Evolutionary conservation across 2,113 vertebrate genomes (phyloP).

Genomic region (Pongo abelii): DNA sequence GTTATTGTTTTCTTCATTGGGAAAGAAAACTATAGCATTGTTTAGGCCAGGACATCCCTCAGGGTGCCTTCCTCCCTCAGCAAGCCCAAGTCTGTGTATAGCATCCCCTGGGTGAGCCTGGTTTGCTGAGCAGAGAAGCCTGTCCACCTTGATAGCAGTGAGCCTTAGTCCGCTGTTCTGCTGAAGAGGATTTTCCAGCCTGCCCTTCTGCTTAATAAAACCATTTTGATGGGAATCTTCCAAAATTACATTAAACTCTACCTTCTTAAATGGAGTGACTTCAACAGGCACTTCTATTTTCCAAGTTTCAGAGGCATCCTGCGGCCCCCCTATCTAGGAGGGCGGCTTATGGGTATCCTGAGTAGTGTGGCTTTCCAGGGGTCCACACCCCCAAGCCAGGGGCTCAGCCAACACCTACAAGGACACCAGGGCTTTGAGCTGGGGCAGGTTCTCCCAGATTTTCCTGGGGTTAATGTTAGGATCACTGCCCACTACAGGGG

Average conservation of each 20-base stretch:
- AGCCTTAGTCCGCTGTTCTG: background rate
- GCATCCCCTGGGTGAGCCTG: background rate
- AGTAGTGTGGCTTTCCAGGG: background rate
- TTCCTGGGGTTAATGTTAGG: background rate
- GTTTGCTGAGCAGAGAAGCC: background rate
- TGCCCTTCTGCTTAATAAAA: background rate
- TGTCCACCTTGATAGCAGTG: background rate
- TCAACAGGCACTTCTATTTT: background rate
- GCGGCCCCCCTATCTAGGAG: no score
- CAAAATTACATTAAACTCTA: background rate
- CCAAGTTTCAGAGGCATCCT: background rate
- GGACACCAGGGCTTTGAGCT: background rate
- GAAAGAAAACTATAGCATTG: background rate
- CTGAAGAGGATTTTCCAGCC: background rate
- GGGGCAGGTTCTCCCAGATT: background rate
- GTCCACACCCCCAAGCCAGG: no score
- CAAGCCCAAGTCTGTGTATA: background rate
- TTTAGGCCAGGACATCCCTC: background rate
- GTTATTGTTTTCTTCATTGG: background rate
- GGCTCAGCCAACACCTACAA: no score
- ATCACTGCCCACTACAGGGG: no score
- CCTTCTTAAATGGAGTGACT: background rate
- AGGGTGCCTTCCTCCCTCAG: background rate
- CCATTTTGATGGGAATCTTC: background rate
- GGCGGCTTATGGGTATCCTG: fast-evolving